Conservation (phyloP, 1,140 invertebrate genomes). For the Frieseomelitta varia region DNA sequence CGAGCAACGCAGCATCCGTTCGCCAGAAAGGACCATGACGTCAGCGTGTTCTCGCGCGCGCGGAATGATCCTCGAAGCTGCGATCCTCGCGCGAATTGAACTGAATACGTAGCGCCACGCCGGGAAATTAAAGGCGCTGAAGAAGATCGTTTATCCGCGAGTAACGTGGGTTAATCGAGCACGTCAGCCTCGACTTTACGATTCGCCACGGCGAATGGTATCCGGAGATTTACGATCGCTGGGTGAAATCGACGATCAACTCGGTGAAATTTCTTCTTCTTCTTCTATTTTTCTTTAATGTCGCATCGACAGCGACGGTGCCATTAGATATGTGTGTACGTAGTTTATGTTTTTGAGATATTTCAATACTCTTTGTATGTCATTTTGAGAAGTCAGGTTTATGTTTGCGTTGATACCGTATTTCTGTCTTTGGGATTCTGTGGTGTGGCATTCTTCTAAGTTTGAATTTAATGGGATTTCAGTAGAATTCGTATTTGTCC, state of each 20-base stretch:
- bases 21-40: constrained; percentile 58
- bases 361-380: too few species aligned
- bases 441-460: too few species aligned
- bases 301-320: too few species aligned
- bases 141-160: background rate
- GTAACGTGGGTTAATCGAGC: constrained; percentile 10
- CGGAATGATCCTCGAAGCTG: background rate
- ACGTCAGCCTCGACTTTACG: background rate
- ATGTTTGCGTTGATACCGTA: too few species aligned
- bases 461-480: too few species aligned
- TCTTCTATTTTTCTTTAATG: too few species aligned
- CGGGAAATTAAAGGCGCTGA: too few species aligned
- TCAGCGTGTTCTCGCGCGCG: constrained; percentile 29
- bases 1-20: constrained; percentile 3
- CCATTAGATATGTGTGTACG: too few species aligned
- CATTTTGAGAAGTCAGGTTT: too few species aligned
- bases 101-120: background rate
- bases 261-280: constrained; percentile 33
- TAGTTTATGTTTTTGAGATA: too few species aligned
- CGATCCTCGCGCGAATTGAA: background rate
- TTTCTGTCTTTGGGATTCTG: too few species aligned
- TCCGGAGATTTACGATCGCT: background rate
- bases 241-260: background rate
- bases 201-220: background rate
- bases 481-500: too few species aligned